Base-by-base conservation (phyloP, 2,113 vertebrate species). In the Callaeas wilsoni region DNA sequence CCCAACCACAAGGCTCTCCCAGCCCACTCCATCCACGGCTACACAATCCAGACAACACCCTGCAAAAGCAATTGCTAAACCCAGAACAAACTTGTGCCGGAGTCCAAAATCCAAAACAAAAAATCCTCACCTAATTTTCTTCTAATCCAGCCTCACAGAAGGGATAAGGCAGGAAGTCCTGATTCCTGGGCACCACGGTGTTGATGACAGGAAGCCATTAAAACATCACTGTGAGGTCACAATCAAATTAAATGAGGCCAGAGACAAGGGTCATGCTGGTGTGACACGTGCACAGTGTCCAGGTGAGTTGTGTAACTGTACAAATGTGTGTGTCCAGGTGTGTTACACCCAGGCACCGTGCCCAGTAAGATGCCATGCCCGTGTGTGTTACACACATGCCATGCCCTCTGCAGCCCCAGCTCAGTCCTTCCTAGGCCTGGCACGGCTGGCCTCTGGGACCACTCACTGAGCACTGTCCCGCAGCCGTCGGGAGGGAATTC, bases 401-500 rank as follows among this genome's bases (percentile, higher is more conserved):
- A 1, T 42, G 42, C 20, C 47, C 17, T 3, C 42, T 6, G 4
- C 37, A 30, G 63, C 44, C 75, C 32, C 30, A 26, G 35, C 39
- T 42, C 22, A 3, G 10, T 10, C 42, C 35, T 29, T n/a, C 21
- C 49, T 60, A 42, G 65, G 9, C 47, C 62, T 53, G 23, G 4
- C 15, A 2, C 2, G 10, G 25, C 53, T 35, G 29, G 65, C 35
- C 67, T 15, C 37, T 8, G 4, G 78, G 7, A 37, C 22, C 27
- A 0, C 37, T 32, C 47, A 20, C 70, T 50, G 55, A 67, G 52
- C 35, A 17, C 37, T 1, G 3, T 4, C 49, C 57, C 7, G 13
- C n/a, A 37, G 13, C 22, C 0, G 0, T 2, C 0, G 0, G 26
- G 17, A 74, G 15, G 52, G 37, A 71, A 53, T n/a, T 50, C 64